Evolutionary conservation across 2,113 vertebrate genomes (phyloP).

Genomic region (Mystacornis crossleyi): DNA sequence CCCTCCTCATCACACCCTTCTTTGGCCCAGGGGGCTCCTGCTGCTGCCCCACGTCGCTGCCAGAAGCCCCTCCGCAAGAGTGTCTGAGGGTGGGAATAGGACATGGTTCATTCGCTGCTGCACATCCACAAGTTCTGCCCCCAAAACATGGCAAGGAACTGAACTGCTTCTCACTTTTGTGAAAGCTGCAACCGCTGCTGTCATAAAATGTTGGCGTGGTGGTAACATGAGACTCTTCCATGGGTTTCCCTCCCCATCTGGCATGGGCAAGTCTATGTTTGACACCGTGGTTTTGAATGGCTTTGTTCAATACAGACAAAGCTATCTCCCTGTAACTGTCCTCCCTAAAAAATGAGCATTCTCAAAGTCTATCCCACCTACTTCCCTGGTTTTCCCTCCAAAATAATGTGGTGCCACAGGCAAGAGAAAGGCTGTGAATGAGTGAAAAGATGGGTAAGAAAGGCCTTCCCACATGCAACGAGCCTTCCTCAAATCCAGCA

Average conservation of each 20-base stretch:
- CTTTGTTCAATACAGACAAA: not conserved
- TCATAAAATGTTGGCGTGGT: not conserved
- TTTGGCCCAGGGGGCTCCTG: not conserved
- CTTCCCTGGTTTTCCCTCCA: not conserved
- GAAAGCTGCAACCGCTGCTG: not conserved
- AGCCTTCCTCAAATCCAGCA: not conserved
- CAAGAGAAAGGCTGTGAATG: not conserved
- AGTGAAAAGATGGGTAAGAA: not conserved
- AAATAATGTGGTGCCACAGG: not conserved
- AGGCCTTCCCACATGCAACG: rapidly evolving
- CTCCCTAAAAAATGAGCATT: not conserved
- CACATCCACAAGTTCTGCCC: not conserved
- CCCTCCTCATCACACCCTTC: not conserved
- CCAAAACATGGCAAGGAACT: not conserved
- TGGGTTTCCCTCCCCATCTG: not conserved
- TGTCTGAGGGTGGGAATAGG: not conserved
- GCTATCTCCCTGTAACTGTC: not conserved
- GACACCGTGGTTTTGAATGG: not conserved
- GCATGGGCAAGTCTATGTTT: not conserved
- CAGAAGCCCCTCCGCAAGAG: rapidly evolving
- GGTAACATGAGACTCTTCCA: rapidly evolving
- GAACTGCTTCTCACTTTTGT: not conserved
- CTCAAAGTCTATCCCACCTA: not conserved
- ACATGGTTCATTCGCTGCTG: not conserved
- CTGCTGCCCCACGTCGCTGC: not conserved